Base-by-base conservation (phyloP, 2,113 vertebrate species). In the Glaucomys volans region DNA sequence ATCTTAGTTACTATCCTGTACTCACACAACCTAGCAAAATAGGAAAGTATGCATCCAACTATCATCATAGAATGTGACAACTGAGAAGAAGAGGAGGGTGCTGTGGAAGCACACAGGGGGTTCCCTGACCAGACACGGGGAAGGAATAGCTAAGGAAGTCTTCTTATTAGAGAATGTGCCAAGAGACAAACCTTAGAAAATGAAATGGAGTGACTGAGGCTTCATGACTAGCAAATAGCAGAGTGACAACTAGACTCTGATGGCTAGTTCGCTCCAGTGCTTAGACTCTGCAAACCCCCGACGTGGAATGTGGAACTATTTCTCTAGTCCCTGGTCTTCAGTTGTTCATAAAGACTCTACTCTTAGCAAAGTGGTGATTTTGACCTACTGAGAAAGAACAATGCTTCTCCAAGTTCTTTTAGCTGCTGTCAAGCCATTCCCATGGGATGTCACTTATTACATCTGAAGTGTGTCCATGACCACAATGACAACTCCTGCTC, bases 361-460 rank as follows among this genome's bases (percentile, higher is more conserved):
- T 93, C 59, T 93, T 28, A 28, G 82, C 44, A 67, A 66, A 87
- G 35, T 81, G 72, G 18, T 50, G 40, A 54, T 77, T 95, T 96
- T 28, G 87, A 52, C 22, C 64, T 52, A 28, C 17, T 47, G 26
- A 50, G 54, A 69, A 59, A 54, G 69, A 91, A 87, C 59, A 44
- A 59, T 32, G 26, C 42, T n/a, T 91, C 95, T 50, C 62, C 59
- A 64, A 92, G 44, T 57, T 50, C 47, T 35, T 37, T 85, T 42
- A 79, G 81, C 26, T 50, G 37, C 64, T 71, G 28, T 79, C 81
- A 91, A 57, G 83, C n/a, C 67, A 87, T 37, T 80, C 57, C 40
- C 84, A 24, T 22, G 54, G 66, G 66, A 82, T 62, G 28, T 28
- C 59, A 66, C 75, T 90, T 42, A 81, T 71, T 72, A 67, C 50